Evolutionary conservation across 2,888 invertebrate genomes (phyloP).

Genomic region (Cerastis leucographa): DNA sequence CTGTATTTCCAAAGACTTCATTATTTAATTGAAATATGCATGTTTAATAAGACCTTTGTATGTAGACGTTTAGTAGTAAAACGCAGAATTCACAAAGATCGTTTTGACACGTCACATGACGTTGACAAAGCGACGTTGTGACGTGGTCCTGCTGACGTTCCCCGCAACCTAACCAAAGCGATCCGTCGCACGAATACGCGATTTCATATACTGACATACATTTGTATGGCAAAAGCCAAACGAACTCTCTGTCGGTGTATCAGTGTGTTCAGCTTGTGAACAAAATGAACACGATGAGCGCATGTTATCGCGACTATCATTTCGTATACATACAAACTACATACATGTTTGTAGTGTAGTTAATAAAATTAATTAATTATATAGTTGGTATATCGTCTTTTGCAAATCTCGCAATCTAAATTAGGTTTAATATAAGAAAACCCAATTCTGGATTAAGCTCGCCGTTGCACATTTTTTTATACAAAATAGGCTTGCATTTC

Average conservation of each 20-base stretch:
- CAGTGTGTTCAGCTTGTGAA: background rate
- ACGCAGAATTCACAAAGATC: background rate
- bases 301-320: background rate
- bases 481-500: no score
- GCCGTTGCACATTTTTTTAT: no score
- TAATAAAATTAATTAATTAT: no score
- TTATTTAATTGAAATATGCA: slow-evolving; percentile 12
- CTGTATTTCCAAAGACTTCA: background rate
- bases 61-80: background rate
- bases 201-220: background rate
- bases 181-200: background rate
- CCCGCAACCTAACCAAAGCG: background rate
- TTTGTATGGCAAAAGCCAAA: background rate
- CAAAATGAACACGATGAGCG: background rate
- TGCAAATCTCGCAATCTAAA: no score
- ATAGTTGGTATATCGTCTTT: no score
- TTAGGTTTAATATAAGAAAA: no score
- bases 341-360: no score
- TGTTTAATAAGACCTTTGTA: slow-evolving; percentile 3
- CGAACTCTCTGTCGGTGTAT: background rate
- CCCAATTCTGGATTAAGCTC: no score
- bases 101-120: background rate
- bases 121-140: background rate
- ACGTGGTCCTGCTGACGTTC: background rate
- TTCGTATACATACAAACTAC: no score